Evolutionary conservation across 2,888 invertebrate genomes (phyloP).

Genomic region (Panopea generosa): DNA sequence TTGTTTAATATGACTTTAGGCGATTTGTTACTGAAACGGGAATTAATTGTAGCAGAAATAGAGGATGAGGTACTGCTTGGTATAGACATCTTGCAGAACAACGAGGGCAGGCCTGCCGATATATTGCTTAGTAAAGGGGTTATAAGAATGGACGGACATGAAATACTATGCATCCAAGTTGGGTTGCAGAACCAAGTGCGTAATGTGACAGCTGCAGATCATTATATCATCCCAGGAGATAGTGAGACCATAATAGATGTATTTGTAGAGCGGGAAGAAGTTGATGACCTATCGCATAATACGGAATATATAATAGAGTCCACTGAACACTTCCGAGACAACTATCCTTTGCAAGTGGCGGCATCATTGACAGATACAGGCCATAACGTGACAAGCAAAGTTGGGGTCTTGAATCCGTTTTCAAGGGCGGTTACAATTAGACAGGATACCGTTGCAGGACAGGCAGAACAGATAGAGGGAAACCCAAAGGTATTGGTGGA

Average conservation of each 20-base stretch:
- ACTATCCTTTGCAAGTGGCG: constrained; percentile 48
- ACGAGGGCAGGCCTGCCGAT: constrained; percentile 32
- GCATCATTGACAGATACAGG: constrained; percentile 41
- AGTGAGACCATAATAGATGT: constrained; percentile 54
- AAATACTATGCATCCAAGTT: constrained; percentile 36
- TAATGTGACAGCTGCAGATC: constrained; percentile 46
- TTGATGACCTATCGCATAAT: constrained; percentile 12
- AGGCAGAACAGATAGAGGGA: constrained; percentile 32
- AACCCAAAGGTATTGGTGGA: not conserved
- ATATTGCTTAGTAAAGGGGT: constrained; percentile 36
- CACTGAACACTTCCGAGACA: constrained; percentile 27
- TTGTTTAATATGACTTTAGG: constrained; percentile 22
- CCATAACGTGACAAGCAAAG: constrained; percentile 29
- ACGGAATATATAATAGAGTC: constrained; percentile 47
- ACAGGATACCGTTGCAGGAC: constrained; percentile 44
- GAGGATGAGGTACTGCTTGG: constrained; percentile 48
- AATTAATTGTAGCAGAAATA: constrained; percentile 46
- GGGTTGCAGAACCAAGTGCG: constrained; percentile 6
- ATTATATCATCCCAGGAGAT: constrained; percentile 33
- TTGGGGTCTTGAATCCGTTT: constrained; percentile 56
- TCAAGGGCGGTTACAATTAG: constrained; percentile 21
- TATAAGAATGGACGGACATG: constrained; percentile 12
- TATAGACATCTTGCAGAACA: constrained; percentile 36
- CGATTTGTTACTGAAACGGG: not conserved
- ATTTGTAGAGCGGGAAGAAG: constrained; percentile 33